Conservation (phyloP, 1,140 invertebrate genomes). For the Sycophila sp. region DNA sequence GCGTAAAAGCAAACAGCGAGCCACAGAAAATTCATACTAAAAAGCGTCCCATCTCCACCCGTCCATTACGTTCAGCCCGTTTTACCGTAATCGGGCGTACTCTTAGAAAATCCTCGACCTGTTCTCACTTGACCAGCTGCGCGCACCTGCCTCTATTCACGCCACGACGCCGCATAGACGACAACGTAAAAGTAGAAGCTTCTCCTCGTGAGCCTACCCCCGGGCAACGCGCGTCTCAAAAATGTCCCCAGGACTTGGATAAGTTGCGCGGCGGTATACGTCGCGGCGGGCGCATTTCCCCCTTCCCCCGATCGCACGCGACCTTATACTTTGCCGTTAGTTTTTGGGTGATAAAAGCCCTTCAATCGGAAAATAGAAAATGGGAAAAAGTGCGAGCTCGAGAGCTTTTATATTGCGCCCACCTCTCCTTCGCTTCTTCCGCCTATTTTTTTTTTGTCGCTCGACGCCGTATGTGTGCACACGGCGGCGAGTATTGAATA, state of each 20-base stretch:
- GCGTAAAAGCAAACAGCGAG: too few species aligned
- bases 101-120: conserved; percentile 7
- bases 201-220: too few species aligned
- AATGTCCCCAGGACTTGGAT: conserved; percentile 10
- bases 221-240: not conserved
- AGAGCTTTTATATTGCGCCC: conserved; percentile 17
- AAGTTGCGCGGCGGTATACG: not conserved
- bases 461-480: not conserved
- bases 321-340: conserved; percentile 27
- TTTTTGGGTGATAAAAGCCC: conserved; percentile 33
- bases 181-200: too few species aligned
- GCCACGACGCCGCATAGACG: too few species aligned
- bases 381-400: conserved; percentile 17
- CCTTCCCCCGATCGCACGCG: not conserved
- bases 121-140: not conserved
- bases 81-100: too few species aligned
- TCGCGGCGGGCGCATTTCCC: not conserved
- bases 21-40: too few species aligned
- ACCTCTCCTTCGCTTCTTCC: too few species aligned
- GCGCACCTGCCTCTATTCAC: too few species aligned
- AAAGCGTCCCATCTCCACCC: too few species aligned
- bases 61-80: too few species aligned
- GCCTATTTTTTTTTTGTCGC: not conserved
- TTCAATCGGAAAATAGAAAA: conserved; percentile 36
- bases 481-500: conserved; percentile 10